phyloP scores from a whole-genome alignment of 2,888 invertebrate genomes.

The Villa cingulata region DNA sequence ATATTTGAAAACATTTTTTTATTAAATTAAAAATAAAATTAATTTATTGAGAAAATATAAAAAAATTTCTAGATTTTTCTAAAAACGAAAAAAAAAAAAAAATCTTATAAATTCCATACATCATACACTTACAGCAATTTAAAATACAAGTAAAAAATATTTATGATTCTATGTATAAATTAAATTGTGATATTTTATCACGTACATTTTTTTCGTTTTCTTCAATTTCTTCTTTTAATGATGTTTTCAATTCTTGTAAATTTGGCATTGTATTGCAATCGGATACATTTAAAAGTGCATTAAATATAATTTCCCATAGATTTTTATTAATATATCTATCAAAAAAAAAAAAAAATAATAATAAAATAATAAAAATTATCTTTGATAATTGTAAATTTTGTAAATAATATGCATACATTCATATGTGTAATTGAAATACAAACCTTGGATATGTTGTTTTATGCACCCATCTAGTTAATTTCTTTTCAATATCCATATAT shows the following conservation, averaged over 20 bases:
- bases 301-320: constrained; percentile 71
- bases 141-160: too few relatives aligned
- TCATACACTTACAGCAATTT: too few relatives aligned
- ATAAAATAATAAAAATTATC: background rate
- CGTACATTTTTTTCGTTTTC: constrained; percentile 27
- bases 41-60: too few relatives aligned
- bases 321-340: constrained; percentile 53
- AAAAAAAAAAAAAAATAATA: constrained; percentile 15
- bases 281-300: constrained; percentile 65
- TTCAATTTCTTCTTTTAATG: constrained; percentile 27
- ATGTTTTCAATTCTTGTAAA: constrained; percentile 36
- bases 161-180: constrained; percentile 19
- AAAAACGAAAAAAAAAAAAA: too few relatives aligned
- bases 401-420: too few relatives aligned
- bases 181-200: constrained; percentile 29
- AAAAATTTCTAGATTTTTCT: too few relatives aligned
- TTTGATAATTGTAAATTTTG: too few relatives aligned
- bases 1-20: too few relatives aligned
- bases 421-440: background rate
- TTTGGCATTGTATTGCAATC: constrained; percentile 64
- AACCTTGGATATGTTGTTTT: constrained; percentile 24
- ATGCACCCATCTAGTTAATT: constrained; percentile 28
- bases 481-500: constrained; percentile 69
- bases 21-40: too few relatives aligned
- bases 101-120: too few relatives aligned